Evolutionary conservation across 2,113 vertebrate genomes (phyloP).

Genomic region (Grammomys surdaster): DNA sequence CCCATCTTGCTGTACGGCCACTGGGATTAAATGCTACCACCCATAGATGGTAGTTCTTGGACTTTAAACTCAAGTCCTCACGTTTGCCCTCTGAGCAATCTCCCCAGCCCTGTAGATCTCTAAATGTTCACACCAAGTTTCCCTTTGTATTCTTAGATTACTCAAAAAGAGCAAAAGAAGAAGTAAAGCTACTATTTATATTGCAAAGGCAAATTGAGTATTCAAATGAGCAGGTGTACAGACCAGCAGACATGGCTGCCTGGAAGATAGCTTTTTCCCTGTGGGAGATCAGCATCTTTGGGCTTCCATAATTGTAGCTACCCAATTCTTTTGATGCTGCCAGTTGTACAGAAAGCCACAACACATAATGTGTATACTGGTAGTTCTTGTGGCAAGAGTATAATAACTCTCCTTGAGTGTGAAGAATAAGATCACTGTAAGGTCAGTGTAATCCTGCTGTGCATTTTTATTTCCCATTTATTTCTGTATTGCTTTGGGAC

Average conservation of each 20-base stretch:
- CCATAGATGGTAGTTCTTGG: neutral
- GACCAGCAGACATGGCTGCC: neutral
- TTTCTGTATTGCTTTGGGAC: neutral
- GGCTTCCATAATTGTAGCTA: neutral
- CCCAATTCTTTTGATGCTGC: conserved; percentile 33
- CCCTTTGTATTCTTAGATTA: conserved; percentile 1
- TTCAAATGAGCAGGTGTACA: neutral
- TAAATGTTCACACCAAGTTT: conserved; percentile 19
- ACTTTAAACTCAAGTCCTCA: neutral
- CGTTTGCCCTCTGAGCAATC: neutral
- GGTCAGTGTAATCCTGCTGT: neutral
- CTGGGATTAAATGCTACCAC: neutral
- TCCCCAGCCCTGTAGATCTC: neutral
- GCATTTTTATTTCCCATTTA: neutral
- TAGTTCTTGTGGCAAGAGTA: neutral
- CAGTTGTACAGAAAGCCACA: neutral
- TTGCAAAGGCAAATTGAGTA: neutral
- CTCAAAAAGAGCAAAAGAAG: conserved; percentile 20
- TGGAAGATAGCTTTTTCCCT: neutral
- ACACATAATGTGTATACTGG: neutral
- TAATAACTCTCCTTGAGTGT: neutral
- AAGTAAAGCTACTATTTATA: neutral
- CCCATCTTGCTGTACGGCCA: neutral
- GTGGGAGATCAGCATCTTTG: neutral
- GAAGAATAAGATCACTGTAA: neutral